Conservation (phyloP, 2,797 vertebrate species). For the Garrulus glandarius region DNA sequence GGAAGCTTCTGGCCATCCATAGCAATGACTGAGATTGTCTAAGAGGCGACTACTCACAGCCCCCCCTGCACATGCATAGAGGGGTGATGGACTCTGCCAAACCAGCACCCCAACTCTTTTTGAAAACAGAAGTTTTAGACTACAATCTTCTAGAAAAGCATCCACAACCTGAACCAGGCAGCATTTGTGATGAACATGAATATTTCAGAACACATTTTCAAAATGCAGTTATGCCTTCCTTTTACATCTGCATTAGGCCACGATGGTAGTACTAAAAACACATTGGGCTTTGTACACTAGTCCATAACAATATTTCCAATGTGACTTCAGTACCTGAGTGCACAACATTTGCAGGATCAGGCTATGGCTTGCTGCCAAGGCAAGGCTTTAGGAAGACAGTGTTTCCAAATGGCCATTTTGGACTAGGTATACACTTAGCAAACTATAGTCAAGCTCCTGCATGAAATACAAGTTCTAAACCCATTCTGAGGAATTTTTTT, state of each 20-base stretch:
- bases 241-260: neutral
- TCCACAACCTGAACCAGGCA: neutral
- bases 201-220: constrained; percentile 8
- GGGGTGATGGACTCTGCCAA: neutral
- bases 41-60: fast-evolving
- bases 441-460: neutral
- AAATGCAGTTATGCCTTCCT: neutral
- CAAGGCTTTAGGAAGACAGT: neutral
- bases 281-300: fast-evolving
- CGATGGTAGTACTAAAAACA: neutral
- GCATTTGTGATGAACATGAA: neutral
- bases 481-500: fast-evolving
- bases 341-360: neutral
- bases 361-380: neutral
- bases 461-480: neutral
- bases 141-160: neutral
- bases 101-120: fast-evolving
- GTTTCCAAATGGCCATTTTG: neutral
- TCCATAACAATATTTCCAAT: neutral
- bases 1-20: neutral
- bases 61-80: fast-evolving
- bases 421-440: neutral
- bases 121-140: neutral
- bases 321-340: neutral
- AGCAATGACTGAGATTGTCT: fast-evolving